Evolutionary conservation across 2,888 invertebrate species (phyloP), one percentile per base, ranked within the genome.

Genomic region (Lycocerus yunnanus): DNA sequence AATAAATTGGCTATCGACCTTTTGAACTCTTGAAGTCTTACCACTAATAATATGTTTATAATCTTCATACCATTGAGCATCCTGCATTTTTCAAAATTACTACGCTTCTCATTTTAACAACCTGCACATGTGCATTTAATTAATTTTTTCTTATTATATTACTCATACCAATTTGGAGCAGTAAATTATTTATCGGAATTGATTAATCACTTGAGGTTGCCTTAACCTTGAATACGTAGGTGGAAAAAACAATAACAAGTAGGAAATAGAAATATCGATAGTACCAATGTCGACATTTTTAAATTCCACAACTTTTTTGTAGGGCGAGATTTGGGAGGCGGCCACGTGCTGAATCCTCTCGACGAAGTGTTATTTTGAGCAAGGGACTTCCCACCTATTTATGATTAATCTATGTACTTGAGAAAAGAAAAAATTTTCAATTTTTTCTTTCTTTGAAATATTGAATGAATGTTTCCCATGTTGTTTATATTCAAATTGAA

Each of bases 41-140:
- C 13, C 9, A 18, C 18, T 13, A n/a, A 8, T 61, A 65, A n/a
- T n/a, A 5, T 6, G 43, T n/a, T 1, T 21, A 43, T 43, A 43
- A 43, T 43, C 24, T 15, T 9, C n/a, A 18, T 61, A 24, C 20
- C 15, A 15, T 24, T 15, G 59, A 69, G 61, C 69, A 70, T 70
- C 69, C 69, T 61, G 69, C 63, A 70, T 65, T 70, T 63, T 63
- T 63, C 16, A 58, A 70, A 61, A 65, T 21, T 13, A 15, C n/a
- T 27, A 24, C 65, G 15, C 63, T 16, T 18, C 20, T 10, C 20
- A 18, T 63, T 20, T 13, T 13, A 63, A 63, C 20, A 63, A 63
- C 61, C 61, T 20, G 20, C 61, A 63, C 61, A 63, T 63, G 61
- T 63, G 61, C 61, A 16, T 18, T 63, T n/a, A 16, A 63, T 63